A percentile compares a stretch with the other conserved stretches of the same genome.
Conservation (phyloP, 2,113 vertebrate genomes). For the Microtus pennsylvanicus region DNA sequence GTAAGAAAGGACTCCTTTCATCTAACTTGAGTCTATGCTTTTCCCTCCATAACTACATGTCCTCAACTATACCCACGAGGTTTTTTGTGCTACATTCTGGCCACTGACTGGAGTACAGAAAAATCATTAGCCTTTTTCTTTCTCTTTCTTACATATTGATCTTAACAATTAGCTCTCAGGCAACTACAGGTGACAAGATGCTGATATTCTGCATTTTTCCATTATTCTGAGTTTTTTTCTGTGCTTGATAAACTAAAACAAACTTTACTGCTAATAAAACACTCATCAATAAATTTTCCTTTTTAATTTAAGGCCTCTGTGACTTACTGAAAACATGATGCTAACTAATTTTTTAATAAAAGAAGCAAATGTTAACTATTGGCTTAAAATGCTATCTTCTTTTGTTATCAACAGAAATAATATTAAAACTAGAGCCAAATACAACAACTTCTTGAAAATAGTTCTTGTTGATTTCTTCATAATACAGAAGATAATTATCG, state of each 20-base stretch:
- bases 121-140: not conserved
- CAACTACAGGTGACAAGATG: not conserved
- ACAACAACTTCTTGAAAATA: not conserved
- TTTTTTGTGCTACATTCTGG: constrained; percentile 9
- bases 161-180: constrained; percentile 1
- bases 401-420: constrained; percentile 2
- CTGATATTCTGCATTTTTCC: not conserved
- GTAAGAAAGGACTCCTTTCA: not conserved
- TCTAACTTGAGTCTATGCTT: not conserved
- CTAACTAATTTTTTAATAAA: constrained; percentile 10
- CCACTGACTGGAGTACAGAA: not conserved
- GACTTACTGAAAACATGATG: not conserved
- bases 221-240: not conserved
- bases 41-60: not conserved
- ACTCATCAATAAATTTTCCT: not conserved
- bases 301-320: not conserved
- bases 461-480: not conserved
- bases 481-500: constrained; percentile 4
- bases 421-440: not conserved
- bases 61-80: not conserved
- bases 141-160: not conserved
- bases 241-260: not conserved
- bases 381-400: not conserved
- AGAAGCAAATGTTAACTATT: constrained; percentile 8
- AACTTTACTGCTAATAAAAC: constrained; percentile 53